Evolutionary conservation across 2,113 vertebrate genomes (phyloP), one percentile per base, ranked within the genome.

Genomic region (Panthera tigris): DNA sequence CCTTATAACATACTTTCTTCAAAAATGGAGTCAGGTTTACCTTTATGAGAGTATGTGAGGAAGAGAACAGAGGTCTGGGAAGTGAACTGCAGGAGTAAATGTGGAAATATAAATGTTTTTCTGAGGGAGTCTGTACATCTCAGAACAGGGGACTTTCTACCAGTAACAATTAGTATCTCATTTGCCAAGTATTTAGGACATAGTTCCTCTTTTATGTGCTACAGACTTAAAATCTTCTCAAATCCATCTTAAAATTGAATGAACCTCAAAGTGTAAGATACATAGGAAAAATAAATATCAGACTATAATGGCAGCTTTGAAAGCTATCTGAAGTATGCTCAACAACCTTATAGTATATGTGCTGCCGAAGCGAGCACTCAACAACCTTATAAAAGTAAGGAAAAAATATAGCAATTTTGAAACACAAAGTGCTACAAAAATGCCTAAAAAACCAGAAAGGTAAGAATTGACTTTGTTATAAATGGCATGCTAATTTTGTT

Each of bases 221-320:
- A 39, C 2, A 73, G 65, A 74, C 81, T 73, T 83, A 88, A 82
- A 79, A n/a, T 83, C 23, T 39, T 69, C 36, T 45, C 25, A 87
- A 76, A 55, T 25, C 14, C 87, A 12, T 87, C 41, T 95, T 93
- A 90, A 96, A 90, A 55, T 29, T 74, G 57, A 96, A 61, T 41
- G 45, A 66, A 63, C 36, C 45, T 3, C 9, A 18, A 81, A 82
- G n/a, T 87, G 6, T 84, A 89, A 94, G 36, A 61, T 76, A 69
- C 29, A 63, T 1, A 89, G 12, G 12, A n/a, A 55, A 12, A 85
- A 57, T 86, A 90, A 55, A 55, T 65, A 90, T 39, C 48, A 86
- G 50, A 81, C 27, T 2, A 48, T 81, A 90, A 41, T 39, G 48
- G 48, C 61, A 74, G 21, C 31, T 97, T 21, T 52, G 33, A 90